Base-by-base conservation (phyloP, 2,797 vertebrate species). In the Ctenochaetus hawaiiensis region DNA sequence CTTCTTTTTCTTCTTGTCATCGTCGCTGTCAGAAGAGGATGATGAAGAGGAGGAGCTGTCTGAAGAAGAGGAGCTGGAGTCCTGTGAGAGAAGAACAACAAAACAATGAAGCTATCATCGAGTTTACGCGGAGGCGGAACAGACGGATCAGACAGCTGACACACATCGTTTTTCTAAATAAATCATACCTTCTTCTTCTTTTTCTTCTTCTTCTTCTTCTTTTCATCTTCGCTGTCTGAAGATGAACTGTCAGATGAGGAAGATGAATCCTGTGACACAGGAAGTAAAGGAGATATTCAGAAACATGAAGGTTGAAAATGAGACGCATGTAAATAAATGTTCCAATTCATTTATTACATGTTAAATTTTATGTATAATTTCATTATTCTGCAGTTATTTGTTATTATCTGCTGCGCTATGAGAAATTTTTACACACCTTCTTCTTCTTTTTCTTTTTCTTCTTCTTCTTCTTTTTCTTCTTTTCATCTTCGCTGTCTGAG, bases 181-280 rank as follows among this genome's bases (percentile, higher is more conserved):
- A 57, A 43, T 60, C 14, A 34, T 13, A 82, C 85, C 78, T 90
- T 81, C 51, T 83, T 87, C 17, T 88, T 90, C 17, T 86, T 86
- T 5, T 39, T 85, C 11, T 82, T 80, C 0, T 87, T 86, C 0
- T 89, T 87, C 52, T 91, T 91, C 52, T 93, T 92, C 80, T 92
- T 89, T 0, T 92, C 83, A 6, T 91, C 80, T n/a, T 93, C 89
- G 18, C 84, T 89, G 72, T 91, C 91, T 3, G 88, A 91, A 1
- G 80, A 92, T 9, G 87, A 91, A 69, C 83, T 82, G 26, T 89
- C 86, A 52, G 83, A 91, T 44, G 87, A 90, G 8, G 87, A 92
- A 6, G 78, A 89, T 0, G 84, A 92, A 18, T 86, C 84, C 89
- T 92, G 60, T 1, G 16, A 72, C 0, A 68, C 59, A 75, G 52